These are phyloP conservation scores for Galbula dea DNA, from an alignment of 2,113 vertebrate genomes.

Conservation along the genomic window DNA sequence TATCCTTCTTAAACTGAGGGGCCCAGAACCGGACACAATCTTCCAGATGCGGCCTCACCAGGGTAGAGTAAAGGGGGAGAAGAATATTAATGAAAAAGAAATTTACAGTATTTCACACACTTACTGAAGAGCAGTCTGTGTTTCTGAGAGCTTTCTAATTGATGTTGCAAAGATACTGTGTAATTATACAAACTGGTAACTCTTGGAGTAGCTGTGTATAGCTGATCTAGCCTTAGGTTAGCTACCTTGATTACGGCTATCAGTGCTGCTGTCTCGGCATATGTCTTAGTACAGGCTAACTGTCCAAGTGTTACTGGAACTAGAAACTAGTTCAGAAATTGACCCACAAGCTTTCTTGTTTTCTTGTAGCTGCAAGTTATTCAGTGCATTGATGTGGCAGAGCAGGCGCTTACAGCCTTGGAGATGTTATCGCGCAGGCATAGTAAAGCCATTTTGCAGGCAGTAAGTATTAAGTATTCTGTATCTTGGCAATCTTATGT, in stretches of 20 bases:
- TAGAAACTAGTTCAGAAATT: background rate
- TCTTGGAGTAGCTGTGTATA: background rate
- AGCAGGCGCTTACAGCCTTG: conserved; percentile 95
- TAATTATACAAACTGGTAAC: background rate
- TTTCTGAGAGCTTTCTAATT: background rate
- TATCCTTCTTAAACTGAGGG: too few species aligned
- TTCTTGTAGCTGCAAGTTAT: conserved; percentile 92
- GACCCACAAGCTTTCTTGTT: background rate
- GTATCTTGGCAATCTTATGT: background rate
- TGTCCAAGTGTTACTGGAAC: background rate
- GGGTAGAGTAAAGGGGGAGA: too few species aligned
- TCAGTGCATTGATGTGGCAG: conserved; percentile 98
- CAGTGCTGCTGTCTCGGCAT: background rate
- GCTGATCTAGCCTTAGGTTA: background rate
- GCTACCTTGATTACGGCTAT: background rate
- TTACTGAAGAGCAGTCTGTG: background rate
- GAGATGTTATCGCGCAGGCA: conserved; percentile 98
- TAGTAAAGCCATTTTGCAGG: conserved; percentile 98
- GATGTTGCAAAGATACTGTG: background rate
- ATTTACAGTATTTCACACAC: background rate
- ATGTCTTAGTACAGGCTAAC: background rate
- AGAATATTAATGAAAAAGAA: background rate
- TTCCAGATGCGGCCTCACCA: too few species aligned
- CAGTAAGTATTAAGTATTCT: conserved; percentile 78
- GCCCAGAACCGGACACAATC: too few species aligned